These are phyloP conservation scores for Sycobia sp. DNA, from an alignment of 1,140 invertebrate genomes.

Conservation along the genomic window DNA sequence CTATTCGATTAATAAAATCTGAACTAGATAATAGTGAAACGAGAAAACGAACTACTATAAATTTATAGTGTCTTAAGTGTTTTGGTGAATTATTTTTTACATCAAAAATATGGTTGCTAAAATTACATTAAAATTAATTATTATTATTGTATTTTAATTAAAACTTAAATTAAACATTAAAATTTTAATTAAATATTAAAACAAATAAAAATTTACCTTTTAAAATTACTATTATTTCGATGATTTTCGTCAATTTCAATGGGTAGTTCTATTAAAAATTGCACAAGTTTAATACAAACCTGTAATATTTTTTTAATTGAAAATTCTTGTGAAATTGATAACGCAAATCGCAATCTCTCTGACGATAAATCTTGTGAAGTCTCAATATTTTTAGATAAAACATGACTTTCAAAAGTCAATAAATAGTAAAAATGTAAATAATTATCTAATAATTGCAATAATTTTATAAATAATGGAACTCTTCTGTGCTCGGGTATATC, in stretches of 20 bases:
- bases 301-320: constrained; percentile 66
- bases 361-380: constrained; percentile 41
- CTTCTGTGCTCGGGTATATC: constrained; percentile 90
- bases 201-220: constrained; percentile 35
- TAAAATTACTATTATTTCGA: constrained; percentile 3
- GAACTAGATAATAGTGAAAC: constrained; percentile 69
- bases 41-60: constrained; percentile 74
- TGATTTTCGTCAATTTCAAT: constrained; percentile 66
- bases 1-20: constrained; percentile 72
- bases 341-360: constrained; percentile 73
- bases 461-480: constrained; percentile 77
- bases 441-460: constrained; percentile 75
- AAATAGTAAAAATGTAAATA: constrained; percentile 81
- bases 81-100: constrained; percentile 70
- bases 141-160: not conserved
- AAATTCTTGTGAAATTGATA: constrained; percentile 71
- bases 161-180: not conserved
- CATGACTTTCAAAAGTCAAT: constrained; percentile 72
- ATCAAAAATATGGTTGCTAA: constrained; percentile 69
- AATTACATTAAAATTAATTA: constrained; percentile 11
- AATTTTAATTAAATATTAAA: constrained; percentile 19
- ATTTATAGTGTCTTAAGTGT: constrained; percentile 82
- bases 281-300: constrained; percentile 70
- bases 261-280: constrained; percentile 71
- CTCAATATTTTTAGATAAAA: constrained; percentile 58